These are phyloP conservation scores for Leucania comma DNA, from an alignment of 2,888 invertebrate genomes.

Conservation along the genomic window DNA sequence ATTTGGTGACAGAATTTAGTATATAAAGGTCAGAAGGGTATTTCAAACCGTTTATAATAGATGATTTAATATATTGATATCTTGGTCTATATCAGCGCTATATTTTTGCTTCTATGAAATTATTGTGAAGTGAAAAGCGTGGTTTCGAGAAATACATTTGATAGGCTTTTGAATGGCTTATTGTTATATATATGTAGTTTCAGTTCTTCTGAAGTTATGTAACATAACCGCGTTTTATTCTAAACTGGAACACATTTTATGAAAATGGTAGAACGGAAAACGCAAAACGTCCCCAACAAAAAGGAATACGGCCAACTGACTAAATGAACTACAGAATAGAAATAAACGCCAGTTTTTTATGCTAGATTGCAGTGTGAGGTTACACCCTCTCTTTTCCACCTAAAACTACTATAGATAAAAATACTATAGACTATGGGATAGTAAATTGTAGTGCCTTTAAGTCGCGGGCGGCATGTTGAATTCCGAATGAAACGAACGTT, in stretches of 20 bases:
- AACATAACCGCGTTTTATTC: neutral
- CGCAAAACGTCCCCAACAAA: neutral
- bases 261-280: neutral
- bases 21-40: neutral
- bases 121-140: neutral
- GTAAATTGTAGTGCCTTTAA: too few relatives aligned
- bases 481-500: too few relatives aligned
- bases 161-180: too few relatives aligned
- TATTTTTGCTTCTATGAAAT: neutral
- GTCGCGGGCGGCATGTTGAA: too few relatives aligned
- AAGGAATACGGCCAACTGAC: conserved; percentile 12
- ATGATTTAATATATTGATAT: neutral
- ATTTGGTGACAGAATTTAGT: conserved; percentile 29
- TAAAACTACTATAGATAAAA: too few relatives aligned
- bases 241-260: conserved; percentile 4
- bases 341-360: neutral
- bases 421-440: too few relatives aligned
- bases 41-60: neutral
- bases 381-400: too few relatives aligned
- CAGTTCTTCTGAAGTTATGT: conserved; percentile 2
- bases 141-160: conserved; percentile 3
- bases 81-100: neutral
- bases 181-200: neutral
- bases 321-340: neutral
- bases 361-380: neutral